Base-by-base conservation (phyloP, 2,797 vertebrate genomes). In the Jordanella pulchra region DNA sequence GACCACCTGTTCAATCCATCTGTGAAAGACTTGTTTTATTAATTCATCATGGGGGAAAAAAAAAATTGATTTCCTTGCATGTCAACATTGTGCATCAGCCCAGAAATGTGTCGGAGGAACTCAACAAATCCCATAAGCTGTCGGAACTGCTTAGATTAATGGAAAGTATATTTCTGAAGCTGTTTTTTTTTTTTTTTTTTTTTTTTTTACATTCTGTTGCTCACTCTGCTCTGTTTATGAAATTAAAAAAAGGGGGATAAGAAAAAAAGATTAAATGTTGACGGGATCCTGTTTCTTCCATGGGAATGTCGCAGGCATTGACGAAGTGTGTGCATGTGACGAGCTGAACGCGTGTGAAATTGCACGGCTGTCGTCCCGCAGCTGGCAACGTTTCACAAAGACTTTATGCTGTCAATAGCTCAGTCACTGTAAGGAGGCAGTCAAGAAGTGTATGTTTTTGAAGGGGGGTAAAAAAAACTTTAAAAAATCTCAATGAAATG, bases 11-110 rank as follows among this genome's bases (percentile, higher is more conserved):
- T 88, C 86, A 84, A 89, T 69, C 81, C 83, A 75, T 87, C 87
- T 78, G 76, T 89, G 87, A 92, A 86, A 75, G 86, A 92, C 86
- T 88, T 79, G 55, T 91, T 93, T 94, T 90, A 93, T 91, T 93
- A 84, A 92, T 56, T 30, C 27, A 28, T 12, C 84, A 85, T 73
- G 55, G 50, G 82, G n/a, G n/a, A n/a, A n/a, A n/a, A n/a, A 84
- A 79, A 74, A 58, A 83, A 73, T 80, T 77, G 75, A 80, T 71
- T 72, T 87, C 73, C 55, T 80, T 92, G 89, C 89, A 90, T 93
- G 90, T 91, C 79, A 75, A 74, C 76, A 71, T 75, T 79, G 68
- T 32, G 72, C 60, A 44, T 80, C 80, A 63, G 54, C 42, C 70
- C 78, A 67, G 76, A 81, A 77, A 65, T 44, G 71, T 75, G 77